Base-by-base conservation (phyloP, 2,113 vertebrate genomes). In the Phylloscopus trochiloides region DNA sequence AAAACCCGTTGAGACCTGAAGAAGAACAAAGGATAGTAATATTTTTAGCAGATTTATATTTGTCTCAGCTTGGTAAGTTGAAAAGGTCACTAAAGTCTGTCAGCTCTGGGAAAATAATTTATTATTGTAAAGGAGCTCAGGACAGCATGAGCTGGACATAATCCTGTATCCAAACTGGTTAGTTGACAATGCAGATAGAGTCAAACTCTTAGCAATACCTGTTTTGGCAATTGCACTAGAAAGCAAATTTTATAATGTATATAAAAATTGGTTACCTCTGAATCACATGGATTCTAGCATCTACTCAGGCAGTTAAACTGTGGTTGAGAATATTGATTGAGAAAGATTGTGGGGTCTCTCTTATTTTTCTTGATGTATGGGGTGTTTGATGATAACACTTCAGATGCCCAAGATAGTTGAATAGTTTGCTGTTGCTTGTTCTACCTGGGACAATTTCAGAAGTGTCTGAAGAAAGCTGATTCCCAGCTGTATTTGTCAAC, bases 41-140 rank as follows among this genome's bases (percentile, higher is more conserved):
- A 72, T 86, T 92, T 92, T 82, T 81, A 94, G 73, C n/a, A 91
- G 63, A 77, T 86, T 68, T 15, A 16, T 58, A 85, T 86, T 80
- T 82, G 34, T 66, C 16, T 34, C 42, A 73, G 18, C 43, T 74
- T 88, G 17, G 6, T 90, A 83, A 92, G 71, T 38, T 75, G 43
- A 59, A 75, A 59, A 51, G 38, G 62, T 84, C 73, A 67, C 86
- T 67, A 87, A 77, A 81, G 19, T 66, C 79, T 51, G 28, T 51
- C 76, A 59, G 42, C 45, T 42, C 48, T 77, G 36, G 52, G 32
- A 68, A 77, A 86, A 78, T 36, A 71, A 74, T 81, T 90, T 74
- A 55, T 72, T 74, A 48, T 62, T 87, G 34, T 52, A 54, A 63
- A 47, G 17, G n/a, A 67, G 82, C 31, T 62, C 47, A 19, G 34